Base-by-base conservation (phyloP, 2,888 invertebrate genomes). In the Nebria salina region DNA sequence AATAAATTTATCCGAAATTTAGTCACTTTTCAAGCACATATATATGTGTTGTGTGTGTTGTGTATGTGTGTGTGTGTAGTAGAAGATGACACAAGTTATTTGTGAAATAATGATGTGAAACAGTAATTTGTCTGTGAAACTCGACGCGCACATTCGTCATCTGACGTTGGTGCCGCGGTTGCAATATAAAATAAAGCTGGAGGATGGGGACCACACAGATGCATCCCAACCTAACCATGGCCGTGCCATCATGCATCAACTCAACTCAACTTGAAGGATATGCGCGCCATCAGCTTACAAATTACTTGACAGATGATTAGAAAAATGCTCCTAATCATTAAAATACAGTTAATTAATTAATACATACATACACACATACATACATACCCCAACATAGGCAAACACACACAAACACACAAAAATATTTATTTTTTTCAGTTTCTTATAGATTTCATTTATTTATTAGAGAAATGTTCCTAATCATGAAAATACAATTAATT, bases 21-120 rank as follows among this genome's bases (percentile, higher is more conserved):
- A 20, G 20, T 20, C 20, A 20, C 20, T 20, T 20, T 20, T 20
- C 20, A 20, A 20, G 20, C 20, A 20, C 20, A 20, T 20, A 20
- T 54, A 54, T 54, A 54, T 54, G 7, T 54, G 8, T 54, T 54
- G 8, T 54, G 8, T 54, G 8, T 8, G 8, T 8, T 54, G 13
- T 11, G 54, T 54, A 1, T 54, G 13, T 54, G 13, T 8, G 13
- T n/a, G 68, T 68, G 68, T n/a, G 68, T 25, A 70, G 25, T 15
- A 66, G 4, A 68, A 25, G 70, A 70, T 70, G 43, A 43, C 43
- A 43, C 42, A 43, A 34, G 73, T 73, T 73, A 73, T 73, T 73
- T 73, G 73, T 73, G 73, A 73, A 15, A 73, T 73, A 73, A 73
- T 73, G 73, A 73, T 26, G 73, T 73, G 73, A 73, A 43, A 73